Conservation (phyloP, 1,140 invertebrate species). For the Chymomyza costata region DNA sequence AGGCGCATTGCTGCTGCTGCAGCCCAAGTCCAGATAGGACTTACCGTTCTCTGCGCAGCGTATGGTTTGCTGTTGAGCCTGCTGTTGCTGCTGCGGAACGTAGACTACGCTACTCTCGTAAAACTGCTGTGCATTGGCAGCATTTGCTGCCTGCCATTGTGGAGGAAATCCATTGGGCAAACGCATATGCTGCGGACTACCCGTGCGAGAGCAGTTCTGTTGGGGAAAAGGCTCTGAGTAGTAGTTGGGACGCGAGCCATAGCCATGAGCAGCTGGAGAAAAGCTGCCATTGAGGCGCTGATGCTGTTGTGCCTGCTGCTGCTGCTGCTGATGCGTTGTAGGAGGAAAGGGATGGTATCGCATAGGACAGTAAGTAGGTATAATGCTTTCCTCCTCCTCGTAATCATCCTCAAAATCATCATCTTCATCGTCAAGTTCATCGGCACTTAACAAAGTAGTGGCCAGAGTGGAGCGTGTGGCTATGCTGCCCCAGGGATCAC, state of each 20-base stretch:
- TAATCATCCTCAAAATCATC: conserved; percentile 78
- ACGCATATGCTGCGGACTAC: conserved; percentile 59
- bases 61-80: conserved; percentile 83
- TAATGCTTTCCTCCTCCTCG: conserved; percentile 75
- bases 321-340: conserved; percentile 37
- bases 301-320: conserved; percentile 40
- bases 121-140: conserved; percentile 20
- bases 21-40: conserved; percentile 90
- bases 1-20: conserved; percentile 80
- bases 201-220: conserved; percentile 74
- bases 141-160: conserved; percentile 49
- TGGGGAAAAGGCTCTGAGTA: conserved; percentile 74
- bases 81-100: conserved; percentile 47
- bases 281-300: conserved; percentile 43
- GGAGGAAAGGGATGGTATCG: conserved; percentile 64
- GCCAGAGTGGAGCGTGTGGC: conserved; percentile 76
- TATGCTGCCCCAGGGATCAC: conserved; percentile 76
- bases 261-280: conserved; percentile 39
- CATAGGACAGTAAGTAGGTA: conserved; percentile 72
- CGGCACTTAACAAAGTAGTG: conserved; percentile 76
- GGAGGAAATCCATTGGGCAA: conserved; percentile 55
- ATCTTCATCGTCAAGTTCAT: conserved; percentile 76
- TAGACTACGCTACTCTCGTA: conserved; percentile 59
- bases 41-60: conserved; percentile 92
- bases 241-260: conserved; percentile 66